A percentile compares a stretch with the other conserved stretches of the same genome.
These are phyloP conservation scores for Teleogryllus occipitalis DNA, from an alignment of 1,140 invertebrate genomes.

Conservation along the genomic window DNA sequence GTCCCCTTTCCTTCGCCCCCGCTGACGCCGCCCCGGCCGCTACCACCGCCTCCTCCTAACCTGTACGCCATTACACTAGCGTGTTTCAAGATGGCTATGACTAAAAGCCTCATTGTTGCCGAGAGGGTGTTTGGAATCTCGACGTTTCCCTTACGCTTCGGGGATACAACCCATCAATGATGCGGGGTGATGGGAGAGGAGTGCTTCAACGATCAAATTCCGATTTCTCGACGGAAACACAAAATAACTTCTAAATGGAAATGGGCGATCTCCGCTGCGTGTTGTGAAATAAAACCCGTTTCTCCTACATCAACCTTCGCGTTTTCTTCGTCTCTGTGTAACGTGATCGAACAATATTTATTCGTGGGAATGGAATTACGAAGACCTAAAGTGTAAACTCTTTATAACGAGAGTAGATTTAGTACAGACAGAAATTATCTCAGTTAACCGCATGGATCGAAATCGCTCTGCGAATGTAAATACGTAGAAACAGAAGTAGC, in stretches of 20 bases:
- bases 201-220: background rate
- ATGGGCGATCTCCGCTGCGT: background rate
- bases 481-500: background rate
- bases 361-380: background rate
- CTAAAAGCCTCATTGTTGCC: constrained; percentile 3
- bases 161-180: background rate
- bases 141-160: background rate
- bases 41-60: background rate
- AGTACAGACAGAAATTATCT: background rate
- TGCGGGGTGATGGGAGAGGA: background rate
- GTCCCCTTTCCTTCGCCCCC: background rate
- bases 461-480: background rate
- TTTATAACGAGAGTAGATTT: background rate
- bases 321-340: background rate
- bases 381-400: background rate
- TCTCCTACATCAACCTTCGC: background rate
- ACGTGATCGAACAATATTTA: background rate
- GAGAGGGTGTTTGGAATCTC: background rate
- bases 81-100: background rate
- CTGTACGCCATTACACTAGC: background rate
- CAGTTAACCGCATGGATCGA: background rate
- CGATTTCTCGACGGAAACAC: background rate
- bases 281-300: background rate
- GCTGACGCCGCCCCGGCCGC: too few relatives aligned
- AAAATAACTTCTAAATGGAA: background rate